These are phyloP conservation scores for Thecophora atra DNA, from an alignment of 2,888 invertebrate genomes.

Conservation along the genomic window DNA sequence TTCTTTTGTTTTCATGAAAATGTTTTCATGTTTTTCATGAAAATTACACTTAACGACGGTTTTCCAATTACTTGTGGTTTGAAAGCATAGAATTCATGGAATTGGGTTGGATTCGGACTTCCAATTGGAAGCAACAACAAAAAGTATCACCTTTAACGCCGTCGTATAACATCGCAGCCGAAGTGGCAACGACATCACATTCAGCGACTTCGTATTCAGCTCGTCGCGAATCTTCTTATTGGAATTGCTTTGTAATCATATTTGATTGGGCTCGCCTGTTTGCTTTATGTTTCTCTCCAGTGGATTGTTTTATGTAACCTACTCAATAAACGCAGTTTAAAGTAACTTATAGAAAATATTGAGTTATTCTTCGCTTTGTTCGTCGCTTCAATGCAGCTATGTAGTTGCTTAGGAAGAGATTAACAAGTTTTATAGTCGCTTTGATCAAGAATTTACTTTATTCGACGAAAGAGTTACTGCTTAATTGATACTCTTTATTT, in stretches of 20 bases:
- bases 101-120: background rate
- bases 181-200: background rate
- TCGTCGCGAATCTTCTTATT: background rate
- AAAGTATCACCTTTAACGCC: background rate
- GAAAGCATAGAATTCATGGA: slow-evolving; percentile 4
- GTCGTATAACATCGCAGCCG: background rate
- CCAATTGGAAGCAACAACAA: background rate
- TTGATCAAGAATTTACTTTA: too few relatives aligned
- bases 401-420: too few relatives aligned
- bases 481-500: background rate
- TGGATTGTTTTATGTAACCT: background rate
- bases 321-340: background rate
- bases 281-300: background rate
- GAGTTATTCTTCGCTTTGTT: background rate
- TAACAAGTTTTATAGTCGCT: too few relatives aligned
- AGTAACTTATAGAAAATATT: slow-evolving; percentile 8
- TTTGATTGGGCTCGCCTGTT: background rate
- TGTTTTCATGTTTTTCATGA: too few relatives aligned
- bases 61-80: background rate
- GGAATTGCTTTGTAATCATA: background rate
- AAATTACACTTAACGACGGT: background rate
- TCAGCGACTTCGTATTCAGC: background rate
- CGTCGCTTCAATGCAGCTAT: too few relatives aligned
- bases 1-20: slow-evolving; percentile 36
- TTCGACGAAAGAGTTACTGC: too few relatives aligned